Conservation (phyloP, 2,888 invertebrate genomes). For the Dryobota labecula region DNA sequence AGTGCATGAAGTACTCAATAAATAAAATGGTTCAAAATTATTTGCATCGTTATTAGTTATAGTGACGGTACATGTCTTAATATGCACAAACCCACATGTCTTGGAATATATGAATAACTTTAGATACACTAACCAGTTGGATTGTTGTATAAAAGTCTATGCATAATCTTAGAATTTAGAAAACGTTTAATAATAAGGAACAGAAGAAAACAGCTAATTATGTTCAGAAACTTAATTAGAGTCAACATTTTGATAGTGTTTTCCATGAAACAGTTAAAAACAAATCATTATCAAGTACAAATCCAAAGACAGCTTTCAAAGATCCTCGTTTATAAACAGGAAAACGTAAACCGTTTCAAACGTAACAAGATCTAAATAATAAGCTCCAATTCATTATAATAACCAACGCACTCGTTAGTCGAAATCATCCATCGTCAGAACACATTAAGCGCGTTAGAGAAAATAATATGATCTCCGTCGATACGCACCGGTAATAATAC, state of each 20-base stretch:
- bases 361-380: constrained; percentile 44
- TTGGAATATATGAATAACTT: constrained; percentile 14
- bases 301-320: not conserved
- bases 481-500: constrained; percentile 64
- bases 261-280: not conserved
- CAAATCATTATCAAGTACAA: not conserved
- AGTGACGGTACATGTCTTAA: not conserved
- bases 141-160: not conserved
- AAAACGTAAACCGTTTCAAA: constrained; percentile 17
- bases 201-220: not conserved
- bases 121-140: not conserved
- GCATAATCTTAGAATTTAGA: not conserved
- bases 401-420: constrained; percentile 39
- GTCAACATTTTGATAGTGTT: not conserved
- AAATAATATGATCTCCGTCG: constrained; percentile 66
- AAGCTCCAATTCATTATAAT: constrained; percentile 45
- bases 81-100: not conserved
- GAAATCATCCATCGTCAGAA: constrained; percentile 43
- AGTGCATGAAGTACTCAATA: not conserved
- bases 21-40: not conserved
- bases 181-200: not conserved
- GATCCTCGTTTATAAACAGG: not conserved
- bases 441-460: constrained; percentile 61
- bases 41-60: not conserved
- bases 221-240: not conserved